Evolutionary conservation across 2,888 invertebrate species (phyloP).

Genomic region (Lobophora halterata): DNA sequence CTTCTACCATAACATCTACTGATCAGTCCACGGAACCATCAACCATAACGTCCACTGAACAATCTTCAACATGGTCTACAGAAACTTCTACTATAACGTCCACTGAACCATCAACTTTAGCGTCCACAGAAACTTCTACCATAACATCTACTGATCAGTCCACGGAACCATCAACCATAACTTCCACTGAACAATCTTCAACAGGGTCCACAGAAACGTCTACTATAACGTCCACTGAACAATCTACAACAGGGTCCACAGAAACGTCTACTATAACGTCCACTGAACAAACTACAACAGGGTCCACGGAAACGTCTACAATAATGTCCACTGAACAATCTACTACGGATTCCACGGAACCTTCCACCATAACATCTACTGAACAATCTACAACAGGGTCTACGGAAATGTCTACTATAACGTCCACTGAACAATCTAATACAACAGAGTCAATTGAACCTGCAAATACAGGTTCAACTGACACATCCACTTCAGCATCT

Average conservation of each 20-base stretch:
- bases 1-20: not conserved
- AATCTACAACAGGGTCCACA: not conserved
- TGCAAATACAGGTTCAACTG: no score
- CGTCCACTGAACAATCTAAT: no score
- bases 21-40: not conserved
- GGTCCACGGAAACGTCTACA: no score
- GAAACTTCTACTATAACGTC: not conserved
- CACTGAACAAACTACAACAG: not conserved
- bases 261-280: not conserved
- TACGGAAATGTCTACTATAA: no score
- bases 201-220: not conserved
- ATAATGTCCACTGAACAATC: no score
- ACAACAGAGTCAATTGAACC: no score
- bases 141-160: not conserved
- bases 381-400: no score
- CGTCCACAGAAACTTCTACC: not conserved
- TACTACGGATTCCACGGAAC: not conserved
- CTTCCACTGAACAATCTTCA: not conserved
- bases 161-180: not conserved
- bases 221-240: not conserved
- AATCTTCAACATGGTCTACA: not conserved
- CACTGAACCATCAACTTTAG: not conserved
- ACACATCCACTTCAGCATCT: no score
- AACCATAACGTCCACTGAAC: not conserved
- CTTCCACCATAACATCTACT: no score